Evolutionary conservation across 2,797 vertebrate genomes (phyloP).

Genomic region (Steatocranus sp.): DNA sequence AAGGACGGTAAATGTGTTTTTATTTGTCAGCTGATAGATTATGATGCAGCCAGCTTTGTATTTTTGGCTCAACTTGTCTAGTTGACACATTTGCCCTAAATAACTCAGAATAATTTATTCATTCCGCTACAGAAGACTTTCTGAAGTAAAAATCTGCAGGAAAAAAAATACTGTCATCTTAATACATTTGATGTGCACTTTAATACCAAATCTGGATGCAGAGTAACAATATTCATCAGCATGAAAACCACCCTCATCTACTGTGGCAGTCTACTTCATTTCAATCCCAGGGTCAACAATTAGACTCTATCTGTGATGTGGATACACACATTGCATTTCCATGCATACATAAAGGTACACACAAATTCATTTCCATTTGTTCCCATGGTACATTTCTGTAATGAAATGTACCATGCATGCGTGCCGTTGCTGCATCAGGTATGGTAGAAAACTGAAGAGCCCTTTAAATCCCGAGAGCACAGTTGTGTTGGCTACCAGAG

Average conservation of each 20-base stretch:
- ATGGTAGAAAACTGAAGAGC: slow-evolving; percentile 41
- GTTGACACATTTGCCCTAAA: slow-evolving; percentile 29
- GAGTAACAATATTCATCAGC: slow-evolving; percentile 14
- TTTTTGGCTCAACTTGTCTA: slow-evolving; percentile 17
- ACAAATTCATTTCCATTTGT: not conserved
- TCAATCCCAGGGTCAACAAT: slow-evolving; percentile 27
- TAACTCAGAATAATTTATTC: slow-evolving; percentile 42
- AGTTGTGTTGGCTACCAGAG: slow-evolving; percentile 18
- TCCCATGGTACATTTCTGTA: slow-evolving; percentile 4
- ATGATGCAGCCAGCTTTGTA: slow-evolving; percentile 20
- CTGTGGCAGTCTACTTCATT: slow-evolving; percentile 12
- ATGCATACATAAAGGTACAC: not conserved
- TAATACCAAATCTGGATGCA: slow-evolving; percentile 29
- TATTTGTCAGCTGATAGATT: slow-evolving; percentile 22
- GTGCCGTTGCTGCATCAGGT: slow-evolving; percentile 19
- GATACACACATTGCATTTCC: not conserved
- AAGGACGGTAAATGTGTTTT: slow-evolving; percentile 20
- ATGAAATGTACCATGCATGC: slow-evolving; percentile 35
- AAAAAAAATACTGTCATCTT: not conserved
- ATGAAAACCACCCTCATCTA: slow-evolving; percentile 20
- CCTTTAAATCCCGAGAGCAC: slow-evolving; percentile 36
- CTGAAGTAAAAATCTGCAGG: not conserved
- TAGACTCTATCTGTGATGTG: slow-evolving; percentile 4
- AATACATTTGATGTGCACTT: slow-evolving; percentile 1
- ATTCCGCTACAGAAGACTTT: slow-evolving; percentile 14